phyloP scores from a whole-genome alignment of 2,888 invertebrate genomes.

The Oxystoma pomonae region DNA sequence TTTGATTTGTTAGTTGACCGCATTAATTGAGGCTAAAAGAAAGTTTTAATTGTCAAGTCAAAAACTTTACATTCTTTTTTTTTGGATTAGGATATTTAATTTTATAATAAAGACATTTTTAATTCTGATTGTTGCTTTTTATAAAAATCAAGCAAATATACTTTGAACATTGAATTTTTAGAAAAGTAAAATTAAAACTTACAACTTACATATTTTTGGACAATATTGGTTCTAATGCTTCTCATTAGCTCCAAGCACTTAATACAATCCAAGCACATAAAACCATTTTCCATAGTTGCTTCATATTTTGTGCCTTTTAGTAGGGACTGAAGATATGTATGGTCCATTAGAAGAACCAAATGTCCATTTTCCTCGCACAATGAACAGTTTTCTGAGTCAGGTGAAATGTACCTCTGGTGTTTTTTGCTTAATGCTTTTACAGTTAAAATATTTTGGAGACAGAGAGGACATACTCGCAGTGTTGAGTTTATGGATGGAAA shows the following conservation, averaged over 20 bases:
- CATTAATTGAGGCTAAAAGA: neutral
- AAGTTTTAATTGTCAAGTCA: too few species aligned
- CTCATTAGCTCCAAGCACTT: neutral
- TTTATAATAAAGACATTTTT: neutral
- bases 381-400: neutral
- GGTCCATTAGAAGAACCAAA: neutral
- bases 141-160: neutral
- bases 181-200: neutral
- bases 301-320: neutral
- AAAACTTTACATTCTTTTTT: too few species aligned
- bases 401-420: neutral
- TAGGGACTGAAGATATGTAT: neutral
- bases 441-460: neutral
- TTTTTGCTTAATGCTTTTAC: neutral
- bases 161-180: neutral
- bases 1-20: neutral
- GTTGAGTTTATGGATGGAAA: neutral
- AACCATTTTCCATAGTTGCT: neutral
- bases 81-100: too few species aligned
- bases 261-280: neutral
- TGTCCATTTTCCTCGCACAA: neutral
- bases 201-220: slow-evolving; percentile 3
- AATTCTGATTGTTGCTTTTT: neutral
- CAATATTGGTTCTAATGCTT: neutral
- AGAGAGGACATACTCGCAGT: neutral